These are phyloP conservation scores for Triplophysa bombifrons DNA, from an alignment of 2,797 vertebrate species.

Conservation along the genomic window DNA sequence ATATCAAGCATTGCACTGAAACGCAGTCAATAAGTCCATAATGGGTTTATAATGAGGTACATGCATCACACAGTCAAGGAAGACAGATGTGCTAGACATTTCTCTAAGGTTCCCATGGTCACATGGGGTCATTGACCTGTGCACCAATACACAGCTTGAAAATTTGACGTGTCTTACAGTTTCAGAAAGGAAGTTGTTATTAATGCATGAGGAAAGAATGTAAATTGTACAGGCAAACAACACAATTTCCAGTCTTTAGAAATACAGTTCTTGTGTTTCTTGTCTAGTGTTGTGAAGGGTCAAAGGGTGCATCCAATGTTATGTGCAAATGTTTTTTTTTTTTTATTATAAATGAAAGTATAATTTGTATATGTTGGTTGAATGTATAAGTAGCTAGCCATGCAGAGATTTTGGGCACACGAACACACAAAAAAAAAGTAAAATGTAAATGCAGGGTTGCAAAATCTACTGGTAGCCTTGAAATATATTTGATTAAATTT, in stretches of 20 bases:
- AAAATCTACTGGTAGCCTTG: too few species aligned
- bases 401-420: too few species aligned
- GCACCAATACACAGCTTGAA: constrained; percentile 15
- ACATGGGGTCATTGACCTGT: neutral
- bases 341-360: too few species aligned
- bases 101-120: constrained; percentile 8
- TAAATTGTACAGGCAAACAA: neutral
- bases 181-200: constrained; percentile 4
- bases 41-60: neutral
- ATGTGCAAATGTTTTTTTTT: neutral
- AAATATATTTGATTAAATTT: too few species aligned
- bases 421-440: too few species aligned
- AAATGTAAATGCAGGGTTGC: too few species aligned
- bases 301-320: neutral
- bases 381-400: too few species aligned
- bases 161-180: constrained; percentile 4
- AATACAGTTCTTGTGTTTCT: neutral
- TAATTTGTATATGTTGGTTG: neutral
- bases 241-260: neutral
- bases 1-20: constrained; percentile 19
- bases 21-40: neutral
- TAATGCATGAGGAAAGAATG: neutral
- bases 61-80: neutral
- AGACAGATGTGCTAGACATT: neutral
- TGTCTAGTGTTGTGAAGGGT: neutral